These are phyloP conservation scores for Eciton burchellii DNA, from an alignment of 1,140 invertebrate genomes.

Conservation along the genomic window DNA sequence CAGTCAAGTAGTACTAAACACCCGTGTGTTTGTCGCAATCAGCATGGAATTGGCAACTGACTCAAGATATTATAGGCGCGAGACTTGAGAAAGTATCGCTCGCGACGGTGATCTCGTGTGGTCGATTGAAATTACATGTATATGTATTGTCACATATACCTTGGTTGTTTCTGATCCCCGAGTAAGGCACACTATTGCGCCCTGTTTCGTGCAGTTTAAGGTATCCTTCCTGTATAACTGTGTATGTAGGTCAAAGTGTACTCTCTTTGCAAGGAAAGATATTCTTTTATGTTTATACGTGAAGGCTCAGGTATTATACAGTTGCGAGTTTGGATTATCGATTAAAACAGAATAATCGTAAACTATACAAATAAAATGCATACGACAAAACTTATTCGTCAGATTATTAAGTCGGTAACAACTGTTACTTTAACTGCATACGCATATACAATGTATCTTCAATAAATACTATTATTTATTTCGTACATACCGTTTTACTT, in stretches of 20 bases:
- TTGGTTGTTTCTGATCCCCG: not conserved
- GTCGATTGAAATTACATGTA: not conserved
- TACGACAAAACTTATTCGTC: slow-evolving; percentile 31
- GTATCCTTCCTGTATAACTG: slow-evolving; percentile 18
- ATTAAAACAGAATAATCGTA: slow-evolving; percentile 19
- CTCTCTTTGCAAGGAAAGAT: slow-evolving; percentile 12
- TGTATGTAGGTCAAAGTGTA: slow-evolving; percentile 26
- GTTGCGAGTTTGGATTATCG: not conserved
- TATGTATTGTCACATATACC: not conserved
- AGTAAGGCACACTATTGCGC: slow-evolving; percentile 28
- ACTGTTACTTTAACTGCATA: slow-evolving; percentile 40
- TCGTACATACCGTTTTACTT: not conserved
- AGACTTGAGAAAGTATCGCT: slow-evolving; percentile 2
- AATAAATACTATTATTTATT: not conserved
- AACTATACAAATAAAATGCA: slow-evolving; percentile 21
- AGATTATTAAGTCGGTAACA: slow-evolving; percentile 16
- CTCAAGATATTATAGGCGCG: not conserved
- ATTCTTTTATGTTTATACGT: not conserved
- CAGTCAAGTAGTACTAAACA: not conserved
- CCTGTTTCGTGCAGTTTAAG: slow-evolving; percentile 9
- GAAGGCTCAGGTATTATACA: slow-evolving; percentile 7
- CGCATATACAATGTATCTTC: not conserved
- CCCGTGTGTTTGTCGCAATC: not conserved
- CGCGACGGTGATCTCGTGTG: too few species aligned
- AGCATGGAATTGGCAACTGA: not conserved